phyloP scores from a whole-genome alignment of 2,113 vertebrate genomes.

The Aviceda subcristata region DNA sequence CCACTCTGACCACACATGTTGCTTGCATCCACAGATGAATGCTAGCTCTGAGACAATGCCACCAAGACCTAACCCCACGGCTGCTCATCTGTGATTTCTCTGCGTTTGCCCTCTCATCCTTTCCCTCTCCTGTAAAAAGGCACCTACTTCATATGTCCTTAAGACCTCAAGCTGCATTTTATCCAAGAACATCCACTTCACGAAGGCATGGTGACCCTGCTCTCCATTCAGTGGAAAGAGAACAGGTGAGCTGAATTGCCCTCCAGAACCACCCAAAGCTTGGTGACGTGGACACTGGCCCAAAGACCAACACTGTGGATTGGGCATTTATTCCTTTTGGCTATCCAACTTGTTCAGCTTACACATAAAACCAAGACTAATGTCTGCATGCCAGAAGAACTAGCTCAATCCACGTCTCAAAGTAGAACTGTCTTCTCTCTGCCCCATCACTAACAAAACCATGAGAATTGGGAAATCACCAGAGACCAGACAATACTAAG shows the following conservation, averaged over 20 bases:
- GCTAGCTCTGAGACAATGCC: background rate
- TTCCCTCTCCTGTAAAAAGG: background rate
- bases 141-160: background rate
- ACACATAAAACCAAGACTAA: background rate
- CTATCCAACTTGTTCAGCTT: background rate
- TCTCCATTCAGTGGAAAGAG: background rate
- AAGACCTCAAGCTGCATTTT: background rate
- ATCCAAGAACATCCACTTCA: background rate
- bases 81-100: background rate
- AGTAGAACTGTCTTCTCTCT: background rate
- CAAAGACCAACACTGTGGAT: too few species aligned
- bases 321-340: background rate
- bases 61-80: background rate
- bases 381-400: background rate
- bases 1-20: background rate
- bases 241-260: accelerated
- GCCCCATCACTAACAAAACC: background rate
- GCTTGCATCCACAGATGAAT: background rate
- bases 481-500: background rate
- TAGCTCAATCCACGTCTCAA: background rate
- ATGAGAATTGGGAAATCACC: background rate
- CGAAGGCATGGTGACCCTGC: background rate
- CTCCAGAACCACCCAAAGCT: background rate
- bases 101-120: background rate
- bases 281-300: background rate